Evolutionary conservation across 1,140 invertebrate genomes (phyloP), one percentile per base, ranked within the genome.

Genomic region (Danaus melanippus): DNA sequence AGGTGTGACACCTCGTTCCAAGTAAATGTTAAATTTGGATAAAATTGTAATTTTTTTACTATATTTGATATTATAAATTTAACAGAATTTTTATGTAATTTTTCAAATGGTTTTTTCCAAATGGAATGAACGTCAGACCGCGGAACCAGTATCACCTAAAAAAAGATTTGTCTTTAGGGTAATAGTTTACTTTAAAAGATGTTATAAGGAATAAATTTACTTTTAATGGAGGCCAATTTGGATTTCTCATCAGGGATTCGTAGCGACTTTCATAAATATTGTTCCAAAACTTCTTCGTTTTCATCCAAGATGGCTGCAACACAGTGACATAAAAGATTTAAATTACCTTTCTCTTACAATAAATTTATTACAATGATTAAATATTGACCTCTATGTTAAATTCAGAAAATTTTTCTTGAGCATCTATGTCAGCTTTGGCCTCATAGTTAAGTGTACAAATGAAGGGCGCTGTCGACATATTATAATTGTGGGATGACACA

Each of bases 1-100:
- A 98, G 90, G 79, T 95, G 97, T 0, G 94, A 94, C 6, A 97
- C 93, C 82, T 98, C 97, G n/a, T 95, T 94, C 93, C 95, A 97
- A 46, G 96, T 94, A 79, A 98, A 98, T 12, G 93, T 96, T 88
- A 96, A 92, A 59, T 95, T 93, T 39, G 88, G 88, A 79, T 93
- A 92, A 58, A 92, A 90, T 40, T 91, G 90, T 44, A 98, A 82
- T 67, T 96, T 95, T 40, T 92, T 91, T 1, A 96, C 91, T 88
- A 96, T 92, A 76, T 95, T 94, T 41, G 70, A 72, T 53, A 84
- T 42, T 44, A 84, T 84, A 46, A 64, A 72, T 11, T 46, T 62
- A 1, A 77, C 79, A 0, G 60, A 67, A 8, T 76, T 66, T 41
- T 75, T 78, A 41, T 78, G 73, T 43, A 74, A 68, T 39, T 60